These are phyloP conservation scores for Plecturocebus donacophilus DNA, from an alignment of 2,113 vertebrate genomes.

Conservation along the genomic window DNA sequence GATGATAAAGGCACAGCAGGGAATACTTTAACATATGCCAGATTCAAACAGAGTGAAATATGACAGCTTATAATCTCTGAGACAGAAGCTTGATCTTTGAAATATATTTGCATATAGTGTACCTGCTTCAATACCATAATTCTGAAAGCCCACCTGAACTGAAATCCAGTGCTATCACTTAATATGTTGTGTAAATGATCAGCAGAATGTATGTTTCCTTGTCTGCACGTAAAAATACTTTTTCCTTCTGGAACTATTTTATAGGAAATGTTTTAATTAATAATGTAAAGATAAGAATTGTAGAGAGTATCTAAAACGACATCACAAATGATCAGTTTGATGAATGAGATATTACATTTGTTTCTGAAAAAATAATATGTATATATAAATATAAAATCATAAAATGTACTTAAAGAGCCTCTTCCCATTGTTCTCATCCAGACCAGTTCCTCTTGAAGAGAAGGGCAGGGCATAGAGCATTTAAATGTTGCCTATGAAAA, in stretches of 20 bases:
- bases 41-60: slow-evolving; percentile 77
- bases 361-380: background rate
- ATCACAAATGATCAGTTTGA: background rate
- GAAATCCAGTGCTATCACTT: background rate
- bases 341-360: background rate
- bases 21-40: slow-evolving; percentile 84
- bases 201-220: background rate
- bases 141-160: slow-evolving; percentile 48
- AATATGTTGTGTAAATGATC: slow-evolving; percentile 6
- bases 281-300: background rate
- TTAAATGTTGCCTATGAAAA: background rate
- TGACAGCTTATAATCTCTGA: slow-evolving; percentile 74
- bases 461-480: background rate
- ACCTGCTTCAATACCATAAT: slow-evolving; percentile 39
- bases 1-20: slow-evolving; percentile 78
- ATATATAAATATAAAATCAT: background rate
- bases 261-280: background rate
- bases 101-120: slow-evolving; percentile 79
- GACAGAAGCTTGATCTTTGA: slow-evolving; percentile 74
- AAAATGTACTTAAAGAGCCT: background rate
- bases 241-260: background rate
- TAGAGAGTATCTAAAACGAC: background rate
- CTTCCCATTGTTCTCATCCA: background rate
- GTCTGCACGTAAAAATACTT: background rate
- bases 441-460: background rate